Evolutionary conservation across 2,113 vertebrate genomes (phyloP).

Genomic region (Malurus elegans): DNA sequence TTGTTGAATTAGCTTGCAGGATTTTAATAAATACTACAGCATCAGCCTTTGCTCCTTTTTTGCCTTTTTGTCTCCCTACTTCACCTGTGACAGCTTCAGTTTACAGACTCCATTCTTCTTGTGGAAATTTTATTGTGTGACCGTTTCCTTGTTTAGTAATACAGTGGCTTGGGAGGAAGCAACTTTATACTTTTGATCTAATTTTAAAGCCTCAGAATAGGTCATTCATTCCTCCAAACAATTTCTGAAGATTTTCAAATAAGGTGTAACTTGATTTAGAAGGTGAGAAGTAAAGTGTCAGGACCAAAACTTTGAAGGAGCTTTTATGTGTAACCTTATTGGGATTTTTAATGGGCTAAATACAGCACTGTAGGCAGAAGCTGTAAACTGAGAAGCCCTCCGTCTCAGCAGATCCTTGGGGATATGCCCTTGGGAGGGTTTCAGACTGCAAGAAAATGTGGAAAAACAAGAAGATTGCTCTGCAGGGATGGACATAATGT

Average conservation of each 20-base stretch:
- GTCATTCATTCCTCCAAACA: constrained; percentile 25
- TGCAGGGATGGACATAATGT: constrained; percentile 65
- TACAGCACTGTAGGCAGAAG: constrained; percentile 43
- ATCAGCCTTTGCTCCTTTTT: not conserved
- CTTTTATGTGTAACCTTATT: constrained; percentile 52
- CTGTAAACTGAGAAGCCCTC: constrained; percentile 59
- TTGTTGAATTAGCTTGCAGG: not conserved
- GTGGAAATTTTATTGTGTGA: constrained; percentile 53
- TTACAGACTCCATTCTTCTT: constrained; percentile 37
- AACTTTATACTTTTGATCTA: constrained; percentile 56
- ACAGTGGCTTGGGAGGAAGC: constrained; percentile 49
- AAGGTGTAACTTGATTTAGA: constrained; percentile 38
- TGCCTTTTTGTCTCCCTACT: not conserved
- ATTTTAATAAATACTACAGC: not conserved
- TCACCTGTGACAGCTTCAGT: constrained; percentile 34
- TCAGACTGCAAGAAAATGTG: constrained; percentile 76
- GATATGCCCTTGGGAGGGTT: constrained; percentile 67
- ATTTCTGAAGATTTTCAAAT: constrained; percentile 64
- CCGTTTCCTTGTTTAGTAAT: constrained; percentile 54
- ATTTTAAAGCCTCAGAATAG: constrained; percentile 47
- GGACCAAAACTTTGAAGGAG: constrained; percentile 53
- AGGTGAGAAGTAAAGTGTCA: constrained; percentile 17
- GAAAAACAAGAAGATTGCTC: constrained; percentile 76
- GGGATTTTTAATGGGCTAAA: constrained; percentile 61
- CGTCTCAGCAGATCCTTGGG: constrained; percentile 60